Evolutionary conservation across 2,113 vertebrate genomes (phyloP), one percentile per base, ranked within the genome.

Genomic region (Rousettus leschenaultii): DNA sequence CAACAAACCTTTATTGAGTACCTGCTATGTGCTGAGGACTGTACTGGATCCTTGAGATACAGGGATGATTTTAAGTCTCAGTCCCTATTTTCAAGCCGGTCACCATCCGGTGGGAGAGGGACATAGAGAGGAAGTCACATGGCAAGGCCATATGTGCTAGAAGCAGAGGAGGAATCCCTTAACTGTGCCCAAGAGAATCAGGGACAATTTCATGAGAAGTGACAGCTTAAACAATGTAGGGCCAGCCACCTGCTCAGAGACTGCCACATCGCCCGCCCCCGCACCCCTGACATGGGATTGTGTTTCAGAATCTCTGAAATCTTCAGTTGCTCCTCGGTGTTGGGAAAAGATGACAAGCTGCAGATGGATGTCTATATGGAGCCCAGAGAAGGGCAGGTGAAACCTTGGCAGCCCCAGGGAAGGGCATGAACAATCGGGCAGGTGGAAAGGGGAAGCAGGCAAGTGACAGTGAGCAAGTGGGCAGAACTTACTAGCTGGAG

Each of bases 1-100:
- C 43, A 38, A 19, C 87, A 94, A 43, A 79, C 15, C 43, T 61
- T 92, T 84, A n/a, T 19, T 51, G 66, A 80, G 45, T 40, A n/a
- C 53, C 59, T 83, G 43, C n/a, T 55, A 0, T 53, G 12, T 86
- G 48, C 43, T n/a, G 43, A 16, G 40, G n/a, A 71, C 22, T 35
- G 3, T 66, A 22, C 70, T 65, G 22, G 28, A 33, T 55, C 55
- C 22, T 85, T 78, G 55, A 30, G 35, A 57, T 57, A 43, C 0
- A 43, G 26, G 78, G 26, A 13, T 28, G 78, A 61, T 43, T 59
- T 55, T 73, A 84, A 71, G 40, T 51, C 53, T 89, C 16, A 24
- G 18, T 35, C 14, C 26, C 24, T 63, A 1, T 38, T 84, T n/a
- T 84, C 16, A 6, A 11, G 43, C 18, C 28, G 26, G 68, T 90